Base-by-base conservation (phyloP, 2,113 vertebrate species). In the Macaca nemestrina region DNA sequence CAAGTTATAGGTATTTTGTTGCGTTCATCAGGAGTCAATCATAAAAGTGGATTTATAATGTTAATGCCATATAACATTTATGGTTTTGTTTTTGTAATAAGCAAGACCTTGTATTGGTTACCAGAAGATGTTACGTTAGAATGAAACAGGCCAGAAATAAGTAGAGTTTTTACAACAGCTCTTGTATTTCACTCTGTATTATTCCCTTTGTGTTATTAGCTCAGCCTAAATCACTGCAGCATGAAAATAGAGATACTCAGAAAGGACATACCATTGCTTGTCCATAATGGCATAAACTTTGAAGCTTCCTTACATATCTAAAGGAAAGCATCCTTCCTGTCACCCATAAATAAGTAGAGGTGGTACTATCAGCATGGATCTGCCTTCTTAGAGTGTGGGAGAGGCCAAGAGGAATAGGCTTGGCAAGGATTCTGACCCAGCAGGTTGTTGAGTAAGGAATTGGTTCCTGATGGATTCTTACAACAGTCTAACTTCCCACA, bases 391-490 rank as follows among this genome's bases (percentile, higher is more conserved):
- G 52, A 43, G 17, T 55, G 38, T 55, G 45, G 16, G 38, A 86
- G 30, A 95, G 3, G 45, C 61, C 25, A 83, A 81, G 38, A 93
- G 27, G 30, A 93, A 73, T 5, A 79, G 18, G 14, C 22, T 80
- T 68, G 52, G 64, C 55, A n/a, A 76, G 61, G 57, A 82, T 61
- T 93, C 48, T 68, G 59, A 88, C 67, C 76, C 80, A 68, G 89
- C 45, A 82, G 80, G 25, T 52, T 91, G 48, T 11, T 82, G 23
- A 86, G 48, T 88, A 79, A 22, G 57, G 45, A 85, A 72, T 50
- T 91, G 59, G 48, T 83, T 90, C 52, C 80, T 96, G 48, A 40
- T 75, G n/a, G 92, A 93, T 94, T 92, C 96, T 82, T 97, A 88
- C 55, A 89, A 59, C 32, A 88, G 22, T 79, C 23, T 40, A 88